Percentiles rank a stretch among this genome's conserved stretches.
Conservation (phyloP, 1,140 invertebrate genomes). For the Trachelipus rathkii region DNA sequence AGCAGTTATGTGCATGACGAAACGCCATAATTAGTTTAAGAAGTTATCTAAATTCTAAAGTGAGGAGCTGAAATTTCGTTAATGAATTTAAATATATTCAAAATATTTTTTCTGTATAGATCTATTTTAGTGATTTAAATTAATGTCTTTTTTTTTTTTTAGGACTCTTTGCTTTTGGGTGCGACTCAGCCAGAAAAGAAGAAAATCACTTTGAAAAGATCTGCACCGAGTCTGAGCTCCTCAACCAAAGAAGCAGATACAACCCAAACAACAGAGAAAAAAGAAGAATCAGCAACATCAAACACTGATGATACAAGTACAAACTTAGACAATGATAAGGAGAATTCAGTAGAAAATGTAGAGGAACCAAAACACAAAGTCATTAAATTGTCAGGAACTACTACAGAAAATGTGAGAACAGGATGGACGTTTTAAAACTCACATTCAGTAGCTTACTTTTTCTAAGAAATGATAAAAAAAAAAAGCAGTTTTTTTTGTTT, state of each 20-base stretch:
- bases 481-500: too few relatives aligned
- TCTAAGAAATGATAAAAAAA: too few relatives aligned
- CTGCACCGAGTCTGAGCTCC: background rate
- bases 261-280: background rate
- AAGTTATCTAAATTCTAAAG: too few relatives aligned
- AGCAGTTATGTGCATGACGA: too few relatives aligned
- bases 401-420: background rate
- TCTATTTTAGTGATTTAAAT: too few relatives aligned
- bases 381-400: background rate
- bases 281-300: background rate
- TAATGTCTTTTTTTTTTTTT: background rate
- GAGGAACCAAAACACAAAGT: background rate
- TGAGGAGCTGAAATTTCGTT: too few relatives aligned
- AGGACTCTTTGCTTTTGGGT: background rate
- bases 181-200: slow-evolving; percentile 24
- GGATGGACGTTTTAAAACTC: background rate
- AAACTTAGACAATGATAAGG: slow-evolving; percentile 13
- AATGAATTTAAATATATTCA: too few relatives aligned
- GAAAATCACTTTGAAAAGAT: slow-evolving; percentile 25
- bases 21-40: too few relatives aligned
- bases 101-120: too few relatives aligned
- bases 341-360: background rate
- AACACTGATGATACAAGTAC: slow-evolving; percentile 14
- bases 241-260: background rate
- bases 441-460: background rate